These are phyloP conservation scores for Nannobrachium achirus DNA, from an alignment of 2,113 vertebrate species.

Conservation along the genomic window DNA sequence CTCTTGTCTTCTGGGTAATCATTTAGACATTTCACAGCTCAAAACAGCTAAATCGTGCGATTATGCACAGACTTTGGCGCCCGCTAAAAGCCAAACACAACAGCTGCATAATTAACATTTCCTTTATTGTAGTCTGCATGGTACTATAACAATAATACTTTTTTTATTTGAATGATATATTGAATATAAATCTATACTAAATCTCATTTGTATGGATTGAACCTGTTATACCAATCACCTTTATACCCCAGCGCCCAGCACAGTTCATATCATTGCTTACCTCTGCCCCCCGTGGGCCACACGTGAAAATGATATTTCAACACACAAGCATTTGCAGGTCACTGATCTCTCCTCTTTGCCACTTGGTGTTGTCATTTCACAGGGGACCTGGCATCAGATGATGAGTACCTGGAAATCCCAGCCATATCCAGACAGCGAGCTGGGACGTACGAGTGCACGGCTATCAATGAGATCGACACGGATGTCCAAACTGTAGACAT, in stretches of 20 bases:
- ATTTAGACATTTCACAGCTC: neutral
- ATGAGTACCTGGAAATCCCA: slow-evolving; percentile 93
- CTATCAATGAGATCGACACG: slow-evolving; percentile 89
- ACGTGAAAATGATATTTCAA: slow-evolving; percentile 5
- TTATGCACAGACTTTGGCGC: neutral
- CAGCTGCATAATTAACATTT: neutral
- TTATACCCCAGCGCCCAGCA: neutral
- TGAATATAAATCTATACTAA: slow-evolving; percentile 1
- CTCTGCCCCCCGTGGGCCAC: neutral
- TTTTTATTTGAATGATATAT: neutral
- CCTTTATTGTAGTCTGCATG: neutral
- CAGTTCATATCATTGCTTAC: neutral
- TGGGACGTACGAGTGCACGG: slow-evolving; percentile 93
- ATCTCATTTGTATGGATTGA: neutral
- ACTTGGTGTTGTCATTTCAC: slow-evolving; percentile 39
- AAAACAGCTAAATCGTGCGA: neutral
- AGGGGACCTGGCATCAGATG: slow-evolving; percentile 90
- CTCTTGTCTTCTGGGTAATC: neutral
- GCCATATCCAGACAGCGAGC: slow-evolving; percentile 90
- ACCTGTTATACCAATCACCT: neutral
- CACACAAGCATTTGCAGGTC: slow-evolving; percentile 42
- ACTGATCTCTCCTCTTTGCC: slow-evolving; percentile 1
- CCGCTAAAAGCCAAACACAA: neutral
- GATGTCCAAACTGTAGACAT: slow-evolving; percentile 90
- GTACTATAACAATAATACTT: neutral